These are phyloP conservation scores for Troides oblongomaculatus DNA, from an alignment of 2,888 invertebrate genomes.

Conservation along the genomic window DNA sequence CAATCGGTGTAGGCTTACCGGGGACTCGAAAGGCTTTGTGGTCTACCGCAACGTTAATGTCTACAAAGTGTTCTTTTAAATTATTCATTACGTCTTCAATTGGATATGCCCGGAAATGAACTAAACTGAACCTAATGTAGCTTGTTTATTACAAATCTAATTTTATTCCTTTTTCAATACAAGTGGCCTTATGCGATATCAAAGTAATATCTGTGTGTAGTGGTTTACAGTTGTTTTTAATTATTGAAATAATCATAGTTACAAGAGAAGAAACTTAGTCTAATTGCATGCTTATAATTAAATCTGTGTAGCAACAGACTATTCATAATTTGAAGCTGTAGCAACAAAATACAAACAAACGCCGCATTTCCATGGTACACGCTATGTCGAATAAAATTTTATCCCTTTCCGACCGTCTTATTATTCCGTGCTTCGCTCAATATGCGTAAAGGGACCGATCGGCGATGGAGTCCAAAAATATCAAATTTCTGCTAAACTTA, in stretches of 20 bases:
- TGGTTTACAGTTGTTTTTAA: no score
- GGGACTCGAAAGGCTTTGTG: conserved; percentile 28
- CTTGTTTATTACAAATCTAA: no score
- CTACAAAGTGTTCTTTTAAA: background rate
- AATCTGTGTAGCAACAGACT: no score
- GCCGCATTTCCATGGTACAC: conserved; percentile 2
- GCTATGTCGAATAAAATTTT: conserved; percentile 21
- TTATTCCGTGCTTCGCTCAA: conserved; percentile 19
- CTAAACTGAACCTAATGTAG: background rate
- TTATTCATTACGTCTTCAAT: background rate
- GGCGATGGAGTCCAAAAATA: conserved; percentile 21
- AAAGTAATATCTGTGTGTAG: no score
- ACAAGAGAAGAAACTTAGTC: no score
- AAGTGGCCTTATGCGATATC: no score
- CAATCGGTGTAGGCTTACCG: conserved; percentile 32
- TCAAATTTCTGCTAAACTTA: conserved; percentile 27
- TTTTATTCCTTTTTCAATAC: no score
- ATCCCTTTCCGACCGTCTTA: conserved; percentile 22
- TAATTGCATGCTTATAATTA: no score
- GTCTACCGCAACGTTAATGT: conserved; percentile 9
- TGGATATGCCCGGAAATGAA: background rate
- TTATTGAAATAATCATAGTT: no score
- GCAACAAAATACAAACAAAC: conserved; percentile 5
- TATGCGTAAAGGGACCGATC: conserved; percentile 25
- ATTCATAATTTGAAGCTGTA: background rate